Evolutionary conservation across 1,140 invertebrate genomes (phyloP).

Genomic region (Calliphora vicina): DNA sequence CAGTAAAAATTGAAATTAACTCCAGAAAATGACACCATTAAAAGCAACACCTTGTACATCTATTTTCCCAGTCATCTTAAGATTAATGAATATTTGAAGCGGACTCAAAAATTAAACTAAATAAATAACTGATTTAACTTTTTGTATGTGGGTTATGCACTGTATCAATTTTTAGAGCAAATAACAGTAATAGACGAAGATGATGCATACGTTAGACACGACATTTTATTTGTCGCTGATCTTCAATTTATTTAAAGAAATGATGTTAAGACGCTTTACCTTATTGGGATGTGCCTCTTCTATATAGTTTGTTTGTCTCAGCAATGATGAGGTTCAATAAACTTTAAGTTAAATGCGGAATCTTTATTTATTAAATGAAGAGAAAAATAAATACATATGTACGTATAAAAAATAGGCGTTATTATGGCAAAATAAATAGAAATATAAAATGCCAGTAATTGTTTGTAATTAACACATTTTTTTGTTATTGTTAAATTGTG

Average conservation of each 20-base stretch:
- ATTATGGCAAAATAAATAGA: not conserved
- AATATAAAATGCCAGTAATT: not conserved
- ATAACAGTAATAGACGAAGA: not conserved
- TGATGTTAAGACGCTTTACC: not conserved
- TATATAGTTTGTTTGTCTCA: not conserved
- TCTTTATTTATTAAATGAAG: not conserved
- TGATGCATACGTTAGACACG: not conserved
- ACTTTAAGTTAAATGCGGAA: not conserved
- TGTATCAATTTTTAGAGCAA: not conserved
- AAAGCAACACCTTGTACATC: too few species aligned
- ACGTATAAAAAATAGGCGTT: not conserved
- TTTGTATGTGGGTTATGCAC: not conserved
- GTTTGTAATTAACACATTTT: not conserved
- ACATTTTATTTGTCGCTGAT: not conserved
- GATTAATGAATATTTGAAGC: too few species aligned
- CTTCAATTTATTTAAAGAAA: conserved; percentile 1
- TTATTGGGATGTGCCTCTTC: not conserved
- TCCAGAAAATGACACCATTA: too few species aligned
- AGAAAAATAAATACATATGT: not conserved
- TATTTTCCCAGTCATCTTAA: too few species aligned
- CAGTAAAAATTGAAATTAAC: too few species aligned
- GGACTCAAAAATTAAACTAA: too few species aligned
- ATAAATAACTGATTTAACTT: too few species aligned
- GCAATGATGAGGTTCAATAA: not conserved
- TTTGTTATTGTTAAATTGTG: not conserved